A percentile compares a stretch with the other conserved stretches of the same genome.
These are phyloP conservation scores for Ophion slaviceki DNA, from an alignment of 2,888 invertebrate species.

Conservation along the genomic window DNA sequence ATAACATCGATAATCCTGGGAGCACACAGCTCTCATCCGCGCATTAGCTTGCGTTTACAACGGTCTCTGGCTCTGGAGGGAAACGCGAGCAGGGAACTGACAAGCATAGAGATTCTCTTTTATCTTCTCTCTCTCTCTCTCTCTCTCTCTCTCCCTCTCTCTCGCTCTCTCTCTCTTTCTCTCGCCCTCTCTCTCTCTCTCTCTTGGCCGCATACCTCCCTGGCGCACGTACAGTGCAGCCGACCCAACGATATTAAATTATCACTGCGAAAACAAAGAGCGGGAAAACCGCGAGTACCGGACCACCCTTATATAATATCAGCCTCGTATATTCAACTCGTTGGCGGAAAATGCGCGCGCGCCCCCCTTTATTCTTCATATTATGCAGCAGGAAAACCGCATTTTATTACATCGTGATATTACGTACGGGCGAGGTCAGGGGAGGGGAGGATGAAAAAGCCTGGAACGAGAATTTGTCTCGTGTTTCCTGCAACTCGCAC, in stretches of 20 bases:
- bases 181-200: too few relatives aligned
- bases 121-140: slow-evolving; percentile 1
- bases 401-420: too few relatives aligned
- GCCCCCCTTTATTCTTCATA: too few relatives aligned
- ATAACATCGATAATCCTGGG: slow-evolving; percentile 69
- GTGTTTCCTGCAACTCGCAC: too few relatives aligned
- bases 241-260: slow-evolving; percentile 71
- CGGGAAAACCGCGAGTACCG: slow-evolving; percentile 16
- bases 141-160: too few relatives aligned
- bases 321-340: slow-evolving; percentile 21
- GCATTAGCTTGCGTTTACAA: slow-evolving; percentile 66
- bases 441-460: too few relatives aligned
- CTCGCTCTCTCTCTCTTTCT: too few relatives aligned
- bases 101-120: slow-evolving; percentile 4
- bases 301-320: slow-evolving; percentile 37
- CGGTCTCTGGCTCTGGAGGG: slow-evolving; percentile 42
- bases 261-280: slow-evolving; percentile 74
- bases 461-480: too few relatives aligned
- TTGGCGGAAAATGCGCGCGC: slow-evolving; percentile 6
- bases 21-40: slow-evolving; percentile 65
- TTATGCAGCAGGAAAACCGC: too few relatives aligned
- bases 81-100: slow-evolving; percentile 30
- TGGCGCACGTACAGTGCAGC: too few relatives aligned
- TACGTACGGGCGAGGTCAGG: too few relatives aligned
- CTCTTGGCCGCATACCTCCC: too few relatives aligned